Percentiles rank a stretch among this genome's conserved stretches.
Conservation (phyloP, 2,797 vertebrate species). For the Okamejei kenojei region DNA sequence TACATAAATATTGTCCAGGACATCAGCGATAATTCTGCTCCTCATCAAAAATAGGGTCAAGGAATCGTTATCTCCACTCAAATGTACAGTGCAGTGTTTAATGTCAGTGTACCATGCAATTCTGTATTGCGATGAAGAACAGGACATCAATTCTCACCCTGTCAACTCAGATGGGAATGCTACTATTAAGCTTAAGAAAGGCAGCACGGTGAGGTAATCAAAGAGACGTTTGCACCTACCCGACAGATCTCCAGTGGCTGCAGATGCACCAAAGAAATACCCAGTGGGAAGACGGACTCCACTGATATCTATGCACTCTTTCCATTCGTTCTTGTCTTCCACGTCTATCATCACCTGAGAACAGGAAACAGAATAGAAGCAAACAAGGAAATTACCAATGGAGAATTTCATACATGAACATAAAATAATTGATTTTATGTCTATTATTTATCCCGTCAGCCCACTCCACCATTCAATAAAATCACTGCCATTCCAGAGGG, state of each 20-base stretch:
- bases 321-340: constrained; percentile 93
- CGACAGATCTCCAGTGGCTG: constrained; percentile 91
- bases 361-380: not conserved
- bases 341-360: constrained; percentile 86
- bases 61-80: not conserved
- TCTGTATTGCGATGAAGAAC: not conserved
- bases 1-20: not conserved
- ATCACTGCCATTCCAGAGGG: no score
- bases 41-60: not conserved
- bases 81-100: not conserved
- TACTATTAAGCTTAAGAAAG: not conserved
- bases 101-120: not conserved
- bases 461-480: no score
- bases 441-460: no score
- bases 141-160: not conserved
- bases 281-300: constrained; percentile 89
- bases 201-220: not conserved
- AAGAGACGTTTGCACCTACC: constrained; percentile 56
- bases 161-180: not conserved
- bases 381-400: not conserved
- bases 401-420: not conserved
- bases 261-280: constrained; percentile 90
- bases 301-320: constrained; percentile 87
- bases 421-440: no score
- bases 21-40: not conserved